phyloP scores from a whole-genome alignment of 2,113 vertebrate species.

The Gracilinanus agilis region DNA sequence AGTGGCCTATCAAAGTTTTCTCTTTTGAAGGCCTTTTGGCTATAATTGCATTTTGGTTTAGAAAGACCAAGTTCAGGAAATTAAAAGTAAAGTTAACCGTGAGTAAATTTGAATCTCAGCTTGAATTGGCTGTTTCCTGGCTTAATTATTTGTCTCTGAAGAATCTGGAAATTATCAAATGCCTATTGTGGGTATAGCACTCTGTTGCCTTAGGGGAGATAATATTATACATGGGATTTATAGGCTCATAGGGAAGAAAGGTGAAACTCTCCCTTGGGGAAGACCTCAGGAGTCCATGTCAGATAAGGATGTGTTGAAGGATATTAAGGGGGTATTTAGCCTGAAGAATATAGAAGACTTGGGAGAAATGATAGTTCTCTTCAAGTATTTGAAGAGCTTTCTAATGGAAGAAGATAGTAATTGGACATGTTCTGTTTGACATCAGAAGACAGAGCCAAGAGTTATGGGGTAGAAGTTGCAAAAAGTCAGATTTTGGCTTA shows the following conservation, averaged over 20 bases:
- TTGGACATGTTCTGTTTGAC: neutral
- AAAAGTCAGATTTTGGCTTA: neutral
- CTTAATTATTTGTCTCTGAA: conserved; percentile 67
- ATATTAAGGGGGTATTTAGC: neutral
- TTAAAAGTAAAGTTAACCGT: neutral
- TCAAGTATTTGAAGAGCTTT: neutral
- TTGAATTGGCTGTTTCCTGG: conserved; percentile 71
- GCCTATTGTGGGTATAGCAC: neutral
- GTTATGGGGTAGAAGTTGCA: neutral
- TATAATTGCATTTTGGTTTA: neutral
- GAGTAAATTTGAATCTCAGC: neutral
- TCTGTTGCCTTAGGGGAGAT: neutral
- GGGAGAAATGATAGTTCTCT: neutral
- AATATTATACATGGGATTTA: neutral
- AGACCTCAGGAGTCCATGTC: neutral
- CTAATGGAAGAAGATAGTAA: neutral
- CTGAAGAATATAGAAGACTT: neutral
- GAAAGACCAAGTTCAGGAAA: neutral
- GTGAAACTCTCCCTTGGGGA: neutral
- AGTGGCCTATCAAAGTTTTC: conserved; percentile 20
- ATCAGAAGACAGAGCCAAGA: neutral
- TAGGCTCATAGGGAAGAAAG: neutral
- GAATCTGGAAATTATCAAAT: neutral
- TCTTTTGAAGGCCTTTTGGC: neutral
- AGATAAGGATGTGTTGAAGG: neutral